A percentile compares a stretch with the other conserved stretches of the same genome.
Conservation (phyloP, 2,797 vertebrate genomes). For the Eurystomus glaucurus region DNA sequence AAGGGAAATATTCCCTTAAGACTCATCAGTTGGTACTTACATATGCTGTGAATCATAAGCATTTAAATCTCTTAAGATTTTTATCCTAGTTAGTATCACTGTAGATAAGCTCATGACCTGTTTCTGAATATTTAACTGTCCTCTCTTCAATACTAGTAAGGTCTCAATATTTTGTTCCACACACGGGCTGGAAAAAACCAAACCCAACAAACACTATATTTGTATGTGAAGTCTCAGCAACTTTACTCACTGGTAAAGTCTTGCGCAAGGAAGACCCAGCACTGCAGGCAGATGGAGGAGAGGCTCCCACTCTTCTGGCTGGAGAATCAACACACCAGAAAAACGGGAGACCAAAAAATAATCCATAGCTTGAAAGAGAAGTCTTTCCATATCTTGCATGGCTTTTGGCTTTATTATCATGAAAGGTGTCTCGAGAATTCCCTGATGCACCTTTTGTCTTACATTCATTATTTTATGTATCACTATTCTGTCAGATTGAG, state of each 20-base stretch:
- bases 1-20: constrained; percentile 50
- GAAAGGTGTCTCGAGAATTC: constrained; percentile 30
- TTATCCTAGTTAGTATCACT: constrained; percentile 61
- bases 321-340: neutral
- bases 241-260: neutral
- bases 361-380: neutral
- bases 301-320: neutral
- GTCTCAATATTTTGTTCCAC: constrained; percentile 2
- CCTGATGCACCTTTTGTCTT: neutral
- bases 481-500: constrained; percentile 8
- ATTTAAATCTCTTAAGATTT: constrained; percentile 70
- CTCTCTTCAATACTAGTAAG: neutral
- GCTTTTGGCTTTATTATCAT: constrained; percentile 23
- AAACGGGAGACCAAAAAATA: neutral
- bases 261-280: neutral
- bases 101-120: constrained; percentile 53
- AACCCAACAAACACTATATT: neutral
- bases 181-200: neutral
- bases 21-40: constrained; percentile 47
- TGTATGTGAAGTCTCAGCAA: neutral
- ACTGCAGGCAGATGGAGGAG: neutral
- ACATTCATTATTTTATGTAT: neutral
- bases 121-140: constrained; percentile 43
- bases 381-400: neutral
- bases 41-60: constrained; percentile 46